phyloP scores from a whole-genome alignment of 2,888 invertebrate species.

The Hirtodrosophila trivittata region DNA sequence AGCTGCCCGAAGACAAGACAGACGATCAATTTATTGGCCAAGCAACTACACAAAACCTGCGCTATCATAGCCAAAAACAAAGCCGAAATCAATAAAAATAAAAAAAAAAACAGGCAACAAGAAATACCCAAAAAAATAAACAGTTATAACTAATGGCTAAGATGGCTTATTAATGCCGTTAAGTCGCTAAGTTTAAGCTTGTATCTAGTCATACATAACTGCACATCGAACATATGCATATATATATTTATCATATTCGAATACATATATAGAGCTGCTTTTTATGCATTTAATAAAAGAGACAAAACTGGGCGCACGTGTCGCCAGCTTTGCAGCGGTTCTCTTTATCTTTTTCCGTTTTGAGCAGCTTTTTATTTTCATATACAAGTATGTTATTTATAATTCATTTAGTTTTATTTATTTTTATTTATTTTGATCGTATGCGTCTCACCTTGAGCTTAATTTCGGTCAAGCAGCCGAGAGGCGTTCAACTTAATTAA shows the following conservation, averaged over 20 bases:
- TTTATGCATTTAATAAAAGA: too few species aligned
- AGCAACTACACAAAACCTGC: not conserved
- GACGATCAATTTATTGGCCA: too few species aligned
- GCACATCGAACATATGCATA: constrained; percentile 10
- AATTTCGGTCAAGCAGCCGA: constrained; percentile 70
- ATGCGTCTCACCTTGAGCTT: constrained; percentile 73
- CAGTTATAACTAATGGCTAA: constrained; percentile 66
- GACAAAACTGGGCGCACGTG: too few species aligned
- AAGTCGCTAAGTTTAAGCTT: constrained; percentile 30
- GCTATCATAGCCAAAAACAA: constrained; percentile 36
- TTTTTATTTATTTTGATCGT: constrained; percentile 29
- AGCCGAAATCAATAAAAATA: not conserved
- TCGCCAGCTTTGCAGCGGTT: too few species aligned
- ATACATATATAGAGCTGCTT: not conserved
- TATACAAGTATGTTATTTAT: constrained; percentile 4
- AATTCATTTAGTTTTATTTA: constrained; percentile 4
- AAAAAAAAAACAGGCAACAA: not conserved
- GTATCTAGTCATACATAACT: not conserved
- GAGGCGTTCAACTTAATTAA: constrained; percentile 70
- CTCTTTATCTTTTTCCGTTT: constrained; percentile 5
- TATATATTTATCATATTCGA: constrained; percentile 55
- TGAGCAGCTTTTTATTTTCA: constrained; percentile 23
- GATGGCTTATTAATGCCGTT: constrained; percentile 50
- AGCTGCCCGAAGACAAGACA: constrained; percentile 19
- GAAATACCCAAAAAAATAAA: constrained; percentile 34